Base-by-base conservation (phyloP, 23 tunicate genomes). In the Halocynthia aurantium region DNA sequence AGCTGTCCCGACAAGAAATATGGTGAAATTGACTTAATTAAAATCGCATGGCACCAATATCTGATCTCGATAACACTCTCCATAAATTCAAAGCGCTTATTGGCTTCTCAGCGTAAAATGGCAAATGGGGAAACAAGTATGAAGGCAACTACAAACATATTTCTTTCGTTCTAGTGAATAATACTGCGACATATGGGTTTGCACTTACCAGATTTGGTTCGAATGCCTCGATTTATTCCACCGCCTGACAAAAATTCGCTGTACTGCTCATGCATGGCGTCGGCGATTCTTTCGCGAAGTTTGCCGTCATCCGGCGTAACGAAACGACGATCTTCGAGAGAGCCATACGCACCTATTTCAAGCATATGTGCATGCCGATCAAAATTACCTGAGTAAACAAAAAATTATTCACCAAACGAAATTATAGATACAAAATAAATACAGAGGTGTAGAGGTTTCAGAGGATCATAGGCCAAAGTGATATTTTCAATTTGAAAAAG, bases 311-410 rank as follows among this genome's bases (percentile, higher is more conserved):
- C 57, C 7, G 22, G 65, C n/a, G 74, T 52, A 49, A 8, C 53
- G 51, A n/a, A 62, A 10, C 85, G 57, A 22, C 80, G 67, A 13
- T 87, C 93, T 20, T 82, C 93, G 51, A 87, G 13, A 52, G 93
- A 87, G 6, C 86, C 93, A 54, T 78, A 61, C 6, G 82, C 63
- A 31, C 55, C 82, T 55, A 87, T 72, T 51, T 87, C 83, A 6
- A 87, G 73, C 83, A 77, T 77, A 18, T 73, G 83, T 6, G 93
- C 67, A 11, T 82, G 61, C 7, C 82, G 82, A 72, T 87, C 93
- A 63, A 87, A 87, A 71, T 81, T 87, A 52, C 93, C 93, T 87
- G 80, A 5, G 22, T 40, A 70, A 54, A 53, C n/a, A 10, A 77
- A 40, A 65, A 66, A 11, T 40, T 10, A 12, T 40, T 12, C 62